phyloP scores from a whole-genome alignment of 2,797 vertebrate genomes.

The Sorex maritimensis region DNA sequence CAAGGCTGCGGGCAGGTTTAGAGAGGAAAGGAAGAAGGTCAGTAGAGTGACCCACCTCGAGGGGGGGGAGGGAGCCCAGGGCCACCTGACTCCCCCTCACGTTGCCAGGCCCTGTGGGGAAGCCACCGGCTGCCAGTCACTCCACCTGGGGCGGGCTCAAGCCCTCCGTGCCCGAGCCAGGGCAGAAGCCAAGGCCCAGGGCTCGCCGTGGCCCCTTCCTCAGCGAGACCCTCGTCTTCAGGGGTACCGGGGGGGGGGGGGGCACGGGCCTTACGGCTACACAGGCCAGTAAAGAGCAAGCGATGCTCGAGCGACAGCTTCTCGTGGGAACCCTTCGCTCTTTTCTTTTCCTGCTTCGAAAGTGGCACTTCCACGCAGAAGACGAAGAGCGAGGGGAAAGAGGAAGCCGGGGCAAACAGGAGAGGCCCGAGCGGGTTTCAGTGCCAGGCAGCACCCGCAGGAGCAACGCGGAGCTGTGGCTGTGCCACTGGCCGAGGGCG shows the following conservation, averaged over 20 bases:
- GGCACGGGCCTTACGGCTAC: not conserved
- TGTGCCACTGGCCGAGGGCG: no score
- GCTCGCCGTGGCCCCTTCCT: not conserved
- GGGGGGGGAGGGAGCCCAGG: no score
- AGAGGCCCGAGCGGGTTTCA: no score
- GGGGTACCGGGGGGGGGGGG: not conserved
- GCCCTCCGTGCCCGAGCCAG: not conserved
- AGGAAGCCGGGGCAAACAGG: no score
- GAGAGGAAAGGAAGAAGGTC: not conserved
- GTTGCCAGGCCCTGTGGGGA: not conserved
- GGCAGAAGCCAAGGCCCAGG: not conserved
- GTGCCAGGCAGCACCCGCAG: no score
- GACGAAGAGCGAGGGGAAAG: no score
- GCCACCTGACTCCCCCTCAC: not conserved
- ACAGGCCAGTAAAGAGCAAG: not conserved
- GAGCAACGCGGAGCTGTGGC: no score
- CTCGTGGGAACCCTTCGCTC: conserved; percentile 6
- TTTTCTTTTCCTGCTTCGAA: not conserved
- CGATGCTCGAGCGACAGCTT: not conserved
- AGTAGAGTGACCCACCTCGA: not conserved
- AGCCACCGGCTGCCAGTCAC: not conserved
- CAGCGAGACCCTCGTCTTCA: not conserved
- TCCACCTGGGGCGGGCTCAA: not conserved
- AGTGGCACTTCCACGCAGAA: no score
- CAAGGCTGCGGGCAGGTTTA: not conserved